Base-by-base conservation (phyloP, 2,797 vertebrate species). In the Molossus alvarezi region DNA sequence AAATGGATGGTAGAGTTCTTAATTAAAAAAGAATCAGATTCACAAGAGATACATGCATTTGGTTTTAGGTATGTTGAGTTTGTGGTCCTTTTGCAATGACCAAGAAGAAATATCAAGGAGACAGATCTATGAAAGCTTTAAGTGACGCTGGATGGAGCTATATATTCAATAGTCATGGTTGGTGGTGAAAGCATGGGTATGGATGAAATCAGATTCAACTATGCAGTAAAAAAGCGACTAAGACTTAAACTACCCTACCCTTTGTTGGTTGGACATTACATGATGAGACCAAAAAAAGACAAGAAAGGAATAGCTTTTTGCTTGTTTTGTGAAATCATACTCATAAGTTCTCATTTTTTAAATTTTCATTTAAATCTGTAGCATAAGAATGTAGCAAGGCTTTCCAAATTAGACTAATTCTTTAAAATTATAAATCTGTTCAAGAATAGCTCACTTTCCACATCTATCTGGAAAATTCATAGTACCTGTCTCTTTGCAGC, bases 391-490 rank as follows among this genome's bases (percentile, higher is more conserved):
- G 41, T 55, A 67, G 25, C 37, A 33, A 72, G 51, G 29, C 45
- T 93, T 90, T 80, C 51, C 75, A 88, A 88, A 94, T 73, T 41
- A 83, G 53, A 79, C 57, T 18, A 87, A 84, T 23, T 93, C 29
- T 84, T 11, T 3, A 14, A 64, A 90, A 83, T 41, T 88, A n/a
- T 33, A 81, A 21, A 51, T 85, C 71, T 84, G 29, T 62, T 71
- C 58, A 91, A 93, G 25, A 21, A 88, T 21, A 90, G 67, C n/a
- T 69, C 29, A 76, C 62, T 82, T 89, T 86, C 27, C 72, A 51
- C 86, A 92, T 82, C 62, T 9, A 91, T 21, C 9, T 89, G 75
- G 65, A 86, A 79, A 95, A 81, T 33, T 81, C 55, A 45, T 37
- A 58, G n/a, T 72, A 77, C 10, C 27, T 65, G 62, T 72, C 60